Evolutionary conservation across 2,888 invertebrate species (phyloP).

Genomic region (Euphydryas editha): DNA sequence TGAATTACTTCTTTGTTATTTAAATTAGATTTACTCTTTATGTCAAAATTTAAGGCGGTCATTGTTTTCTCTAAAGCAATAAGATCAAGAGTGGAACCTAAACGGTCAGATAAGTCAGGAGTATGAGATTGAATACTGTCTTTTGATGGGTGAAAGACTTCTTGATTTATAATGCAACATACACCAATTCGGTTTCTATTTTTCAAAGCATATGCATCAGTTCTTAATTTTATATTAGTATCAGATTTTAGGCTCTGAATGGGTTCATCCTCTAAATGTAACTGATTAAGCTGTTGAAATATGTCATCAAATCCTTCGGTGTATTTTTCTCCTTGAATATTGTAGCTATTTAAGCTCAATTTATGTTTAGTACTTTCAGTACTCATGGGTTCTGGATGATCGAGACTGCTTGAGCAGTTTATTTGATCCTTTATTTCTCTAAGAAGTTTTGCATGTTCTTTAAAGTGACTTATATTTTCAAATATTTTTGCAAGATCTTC

Average conservation of each 20-base stretch:
- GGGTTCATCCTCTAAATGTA: constrained; percentile 52
- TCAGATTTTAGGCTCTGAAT: constrained; percentile 59
- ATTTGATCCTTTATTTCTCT: constrained; percentile 54
- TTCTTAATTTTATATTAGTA: constrained; percentile 47
- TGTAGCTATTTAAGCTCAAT: constrained; percentile 38
- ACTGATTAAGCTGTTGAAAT: constrained; percentile 52
- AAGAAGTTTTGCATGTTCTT: constrained; percentile 54
- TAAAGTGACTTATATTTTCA: constrained; percentile 58
- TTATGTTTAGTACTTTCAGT: constrained; percentile 40
- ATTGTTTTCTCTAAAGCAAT: constrained; percentile 60
- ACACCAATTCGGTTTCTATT: constrained; percentile 65
- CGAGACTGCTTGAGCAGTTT: constrained; percentile 39
- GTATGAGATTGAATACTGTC: constrained; percentile 57
- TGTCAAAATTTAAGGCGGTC: constrained; percentile 65
- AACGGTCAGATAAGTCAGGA: constrained; percentile 45
- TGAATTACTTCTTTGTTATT: constrained; percentile 59
- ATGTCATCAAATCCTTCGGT: constrained; percentile 54
- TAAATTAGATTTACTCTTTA: constrained; percentile 60
- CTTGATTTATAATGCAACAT: constrained; percentile 75
- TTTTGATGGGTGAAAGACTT: constrained; percentile 68
- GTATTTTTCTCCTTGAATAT: constrained; percentile 38
- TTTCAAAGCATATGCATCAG: constrained; percentile 63
- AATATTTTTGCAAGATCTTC: constrained; percentile 62
- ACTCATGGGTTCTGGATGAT: constrained; percentile 23
- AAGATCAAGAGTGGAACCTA: constrained; percentile 66